These are phyloP conservation scores for Hippoglossus hippoglossus DNA, from an alignment of 2,797 vertebrate species.

Conservation along the genomic window DNA sequence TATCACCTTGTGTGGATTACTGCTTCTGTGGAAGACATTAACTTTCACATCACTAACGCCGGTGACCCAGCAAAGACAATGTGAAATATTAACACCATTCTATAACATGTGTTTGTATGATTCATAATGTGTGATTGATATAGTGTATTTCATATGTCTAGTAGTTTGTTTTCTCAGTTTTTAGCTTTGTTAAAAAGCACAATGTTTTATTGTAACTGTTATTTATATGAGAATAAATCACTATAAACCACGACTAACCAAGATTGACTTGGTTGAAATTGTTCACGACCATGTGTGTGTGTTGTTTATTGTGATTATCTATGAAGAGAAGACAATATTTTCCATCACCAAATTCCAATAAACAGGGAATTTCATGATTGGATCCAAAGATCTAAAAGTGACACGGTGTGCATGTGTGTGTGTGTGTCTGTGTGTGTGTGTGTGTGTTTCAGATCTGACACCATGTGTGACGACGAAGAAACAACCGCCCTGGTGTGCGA, in stretches of 20 bases:
- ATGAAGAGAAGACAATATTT: not conserved
- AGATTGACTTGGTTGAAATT: not conserved
- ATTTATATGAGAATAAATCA: not conserved
- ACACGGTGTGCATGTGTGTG: not conserved
- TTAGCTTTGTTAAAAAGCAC: too few relatives aligned
- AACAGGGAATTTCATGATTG: not conserved
- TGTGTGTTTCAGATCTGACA: conserved; percentile 61
- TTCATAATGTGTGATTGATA: too few relatives aligned
- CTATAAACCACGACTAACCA: not conserved
- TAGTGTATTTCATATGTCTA: too few relatives aligned
- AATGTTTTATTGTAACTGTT: too few relatives aligned
- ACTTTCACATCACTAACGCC: not conserved
- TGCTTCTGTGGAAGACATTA: not conserved
- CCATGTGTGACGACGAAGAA: conserved; percentile 95
- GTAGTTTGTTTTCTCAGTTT: too few relatives aligned
- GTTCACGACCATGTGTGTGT: conserved; percentile 1
- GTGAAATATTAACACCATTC: not conserved
- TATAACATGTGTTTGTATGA: too few relatives aligned
- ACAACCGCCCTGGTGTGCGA: conserved; percentile 95
- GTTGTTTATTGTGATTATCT: conserved; percentile 1
- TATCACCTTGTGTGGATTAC: conserved; percentile 6
- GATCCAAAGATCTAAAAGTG: conserved; percentile 8
- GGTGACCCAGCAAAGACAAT: not conserved
- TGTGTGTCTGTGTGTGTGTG: too few relatives aligned
- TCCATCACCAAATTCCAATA: not conserved